Evolutionary conservation across 2,888 invertebrate species (phyloP).

Genomic region (Diplolepis rosae): DNA sequence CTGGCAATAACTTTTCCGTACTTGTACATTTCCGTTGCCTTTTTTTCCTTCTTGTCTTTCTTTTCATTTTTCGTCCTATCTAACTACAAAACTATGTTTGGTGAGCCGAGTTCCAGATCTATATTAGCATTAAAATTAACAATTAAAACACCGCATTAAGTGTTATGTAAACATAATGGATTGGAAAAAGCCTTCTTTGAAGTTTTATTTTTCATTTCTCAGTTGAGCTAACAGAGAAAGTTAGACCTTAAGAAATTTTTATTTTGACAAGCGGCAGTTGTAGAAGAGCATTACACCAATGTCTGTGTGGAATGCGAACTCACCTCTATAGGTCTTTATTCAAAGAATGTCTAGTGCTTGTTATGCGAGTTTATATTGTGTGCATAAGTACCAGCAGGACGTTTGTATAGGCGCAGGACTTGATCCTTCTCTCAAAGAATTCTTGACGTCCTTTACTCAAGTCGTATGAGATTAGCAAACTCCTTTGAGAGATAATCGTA

Average conservation of each 20-base stretch:
- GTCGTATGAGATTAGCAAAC: not conserved
- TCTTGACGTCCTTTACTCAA: not conserved
- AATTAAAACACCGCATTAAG: not conserved
- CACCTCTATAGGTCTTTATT: not conserved
- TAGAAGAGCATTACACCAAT: not conserved
- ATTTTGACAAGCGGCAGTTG: not conserved
- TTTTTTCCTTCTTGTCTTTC: constrained; percentile 27
- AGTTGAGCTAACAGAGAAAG: not conserved
- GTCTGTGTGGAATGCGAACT: not conserved
- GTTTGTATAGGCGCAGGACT: not conserved
- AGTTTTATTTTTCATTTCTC: not conserved
- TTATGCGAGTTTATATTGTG: constrained; percentile 10
- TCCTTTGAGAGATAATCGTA: not conserved
- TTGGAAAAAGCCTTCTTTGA: not conserved
- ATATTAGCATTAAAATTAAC: not conserved
- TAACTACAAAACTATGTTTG: not conserved
- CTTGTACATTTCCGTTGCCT: constrained; percentile 21
- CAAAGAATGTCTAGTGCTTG: constrained; percentile 6
- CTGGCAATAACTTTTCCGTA: constrained; percentile 51
- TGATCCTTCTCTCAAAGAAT: not conserved
- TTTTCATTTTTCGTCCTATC: not conserved
- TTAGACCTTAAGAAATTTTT: not conserved
- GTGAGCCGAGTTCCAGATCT: constrained; percentile 3
- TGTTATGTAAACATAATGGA: not conserved
- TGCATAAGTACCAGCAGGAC: not conserved